Percentiles rank a stretch among this genome's conserved stretches.
Conservation (phyloP, 1,140 invertebrate genomes). For the Drosophila miranda region DNA sequence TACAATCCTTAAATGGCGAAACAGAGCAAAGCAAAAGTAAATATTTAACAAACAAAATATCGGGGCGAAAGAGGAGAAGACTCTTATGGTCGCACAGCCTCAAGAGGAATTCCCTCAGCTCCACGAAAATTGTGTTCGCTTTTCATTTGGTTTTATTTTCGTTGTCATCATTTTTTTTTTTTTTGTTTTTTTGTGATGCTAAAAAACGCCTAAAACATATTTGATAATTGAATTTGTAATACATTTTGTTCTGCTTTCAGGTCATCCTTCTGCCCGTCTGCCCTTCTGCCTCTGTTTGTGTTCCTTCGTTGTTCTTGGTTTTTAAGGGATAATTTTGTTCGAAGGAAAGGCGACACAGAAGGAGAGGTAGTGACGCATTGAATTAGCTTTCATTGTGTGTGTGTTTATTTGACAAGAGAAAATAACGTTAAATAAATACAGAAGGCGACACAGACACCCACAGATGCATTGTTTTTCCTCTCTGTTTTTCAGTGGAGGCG, state of each 20-base stretch:
- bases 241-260: slow-evolving; percentile 62
- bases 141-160: slow-evolving; percentile 23
- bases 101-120: slow-evolving; percentile 11
- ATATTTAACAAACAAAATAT: no score
- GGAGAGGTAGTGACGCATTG: slow-evolving; percentile 41
- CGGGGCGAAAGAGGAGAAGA: no score
- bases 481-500: slow-evolving; percentile 32
- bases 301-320: slow-evolving; percentile 41
- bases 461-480: slow-evolving; percentile 38
- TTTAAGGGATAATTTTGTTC: slow-evolving; percentile 45
- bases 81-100: slow-evolving; percentile 25
- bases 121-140: slow-evolving; percentile 22
- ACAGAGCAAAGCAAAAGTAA: no score
- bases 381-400: slow-evolving; percentile 52
- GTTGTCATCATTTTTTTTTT: slow-evolving; percentile 30
- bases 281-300: slow-evolving; percentile 2
- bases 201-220: slow-evolving; percentile 61
- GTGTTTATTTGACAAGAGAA: slow-evolving; percentile 68
- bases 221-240: slow-evolving; percentile 77
- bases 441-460: slow-evolving; percentile 27
- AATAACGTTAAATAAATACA: slow-evolving; percentile 72
- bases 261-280: slow-evolving; percentile 20
- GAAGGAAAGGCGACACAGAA: background rate
- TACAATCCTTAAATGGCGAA: background rate
- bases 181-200: slow-evolving; percentile 20